These are phyloP conservation scores for Steinernema scapterisci DNA, from an alignment of 2,888 invertebrate species.

Conservation along the genomic window DNA sequence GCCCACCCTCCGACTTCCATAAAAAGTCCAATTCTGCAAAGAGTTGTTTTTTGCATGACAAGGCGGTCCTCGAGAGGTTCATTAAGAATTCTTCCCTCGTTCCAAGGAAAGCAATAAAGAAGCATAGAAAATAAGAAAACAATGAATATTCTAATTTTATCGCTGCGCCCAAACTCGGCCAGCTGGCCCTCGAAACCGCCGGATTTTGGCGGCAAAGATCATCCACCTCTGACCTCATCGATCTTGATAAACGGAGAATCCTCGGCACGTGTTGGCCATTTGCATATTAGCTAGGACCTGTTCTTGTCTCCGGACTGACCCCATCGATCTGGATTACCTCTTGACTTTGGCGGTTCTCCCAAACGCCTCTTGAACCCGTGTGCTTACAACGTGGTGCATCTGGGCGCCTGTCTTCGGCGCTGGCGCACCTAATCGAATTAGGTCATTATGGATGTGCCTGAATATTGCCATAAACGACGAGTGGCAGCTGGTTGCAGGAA, in stretches of 20 bases:
- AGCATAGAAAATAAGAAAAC: conserved; percentile 10
- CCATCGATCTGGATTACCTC: conserved; percentile 28
- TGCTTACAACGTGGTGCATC: conserved; percentile 6
- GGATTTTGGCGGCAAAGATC: not conserved
- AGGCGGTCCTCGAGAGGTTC: not conserved
- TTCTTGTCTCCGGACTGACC: conserved; percentile 6
- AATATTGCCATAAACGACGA: conserved; percentile 18
- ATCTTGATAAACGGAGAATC: not conserved
- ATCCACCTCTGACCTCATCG: conserved; percentile 13
- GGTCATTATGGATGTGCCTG: not conserved
- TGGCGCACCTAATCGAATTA: conserved; percentile 11
- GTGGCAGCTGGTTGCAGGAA: conserved; percentile 7
- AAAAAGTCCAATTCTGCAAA: not conserved
- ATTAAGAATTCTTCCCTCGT: not conserved
- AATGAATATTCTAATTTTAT: conserved; percentile 31
- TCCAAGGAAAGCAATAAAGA: not conserved
- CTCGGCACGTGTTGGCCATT: not conserved
- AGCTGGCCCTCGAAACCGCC: not conserved
- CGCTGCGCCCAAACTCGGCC: not conserved
- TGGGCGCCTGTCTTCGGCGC: not conserved
- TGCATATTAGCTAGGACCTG: not conserved
- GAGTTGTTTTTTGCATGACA: not conserved
- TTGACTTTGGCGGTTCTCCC: not conserved
- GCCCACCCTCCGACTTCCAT: too few relatives aligned
- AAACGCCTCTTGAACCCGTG: not conserved